Conservation (phyloP, 1,140 invertebrate species). For the Sycophila sp. region DNA sequence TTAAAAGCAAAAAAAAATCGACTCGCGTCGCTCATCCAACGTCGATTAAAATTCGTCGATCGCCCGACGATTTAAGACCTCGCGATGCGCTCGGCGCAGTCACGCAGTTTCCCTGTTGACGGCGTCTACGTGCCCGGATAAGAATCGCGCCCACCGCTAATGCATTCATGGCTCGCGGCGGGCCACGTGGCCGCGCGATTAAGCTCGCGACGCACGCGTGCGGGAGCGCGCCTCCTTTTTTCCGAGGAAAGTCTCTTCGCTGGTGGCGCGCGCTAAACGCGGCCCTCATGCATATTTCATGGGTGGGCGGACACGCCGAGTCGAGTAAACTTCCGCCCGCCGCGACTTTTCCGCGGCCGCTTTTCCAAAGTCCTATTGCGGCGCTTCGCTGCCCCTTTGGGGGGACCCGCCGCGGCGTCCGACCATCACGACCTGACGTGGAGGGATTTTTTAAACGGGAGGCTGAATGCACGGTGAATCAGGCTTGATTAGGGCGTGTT, state of each 20-base stretch:
- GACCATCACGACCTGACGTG: not conserved
- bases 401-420: not conserved
- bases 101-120: not conserved
- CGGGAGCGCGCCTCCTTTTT: not conserved
- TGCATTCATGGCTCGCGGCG: not conserved
- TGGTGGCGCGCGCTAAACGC: conserved; percentile 5
- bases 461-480: too few relatives aligned
- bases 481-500: too few relatives aligned
- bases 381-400: not conserved
- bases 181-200: not conserved
- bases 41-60: not conserved
- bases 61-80: not conserved
- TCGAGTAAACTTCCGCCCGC: not conserved
- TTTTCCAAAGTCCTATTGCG: too few relatives aligned
- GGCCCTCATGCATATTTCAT: conserved; percentile 34
- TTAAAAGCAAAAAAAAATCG: not conserved
- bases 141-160: conserved; percentile 3
- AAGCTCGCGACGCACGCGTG: conserved; percentile 19
- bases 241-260: not conserved
- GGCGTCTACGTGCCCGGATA: not conserved
- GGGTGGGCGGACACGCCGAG: not conserved
- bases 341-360: not conserved
- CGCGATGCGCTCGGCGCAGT: not conserved
- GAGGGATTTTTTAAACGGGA: not conserved
- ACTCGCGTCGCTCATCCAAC: not conserved